Evolutionary conservation across 2,113 vertebrate species (phyloP), one percentile per base, ranked within the genome.

Genomic region (Trochalopteron elliotii): DNA sequence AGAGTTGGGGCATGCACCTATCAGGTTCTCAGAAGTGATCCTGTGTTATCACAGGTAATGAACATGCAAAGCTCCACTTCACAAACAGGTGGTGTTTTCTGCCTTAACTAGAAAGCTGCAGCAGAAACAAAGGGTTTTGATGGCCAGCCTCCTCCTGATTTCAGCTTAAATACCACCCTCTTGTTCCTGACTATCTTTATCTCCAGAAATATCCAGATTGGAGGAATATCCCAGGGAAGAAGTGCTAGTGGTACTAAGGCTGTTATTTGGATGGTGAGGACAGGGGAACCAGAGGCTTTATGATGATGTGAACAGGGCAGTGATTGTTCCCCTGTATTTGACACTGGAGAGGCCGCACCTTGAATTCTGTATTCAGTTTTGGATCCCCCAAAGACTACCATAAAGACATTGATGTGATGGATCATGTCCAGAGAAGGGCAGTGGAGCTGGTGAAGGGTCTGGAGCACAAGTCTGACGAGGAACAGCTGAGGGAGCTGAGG

Each of bases 1-100:
- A 50, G 52, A 8, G 27, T 17, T 2, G 0, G 11, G 11, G 8
- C 5, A 1, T 37, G 35, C 11, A 28, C 12, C 37, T 68, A 55
- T 18, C 39, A 56, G 28, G 6, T 60, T 79, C 61, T 68, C 53
- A 23, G 39, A 81, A 87, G 40, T 31, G 35, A 60, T 63, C 35
- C 10, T 0, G 0, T 75, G 31, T 47, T 91, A 67, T 37, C 61
- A 39, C 40, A 64, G 31, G 21, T n/a, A 39, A 55, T 35, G 69
- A 63, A 17, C 12, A 15, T 33, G 11, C 1, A 25, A 84, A 93
- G 11, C 47, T 70, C 24, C 57, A 56, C 8, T 59, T 39, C 33
- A 49, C n/a, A 86, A 47, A 21, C 8, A n/a, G 24, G 19, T 44
- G 30, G 16, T 14, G 5, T 27, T 75, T 87, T 70, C 74, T 84